Conservation (phyloP, 1,140 invertebrate species). For the Bombus soroeensis region DNA sequence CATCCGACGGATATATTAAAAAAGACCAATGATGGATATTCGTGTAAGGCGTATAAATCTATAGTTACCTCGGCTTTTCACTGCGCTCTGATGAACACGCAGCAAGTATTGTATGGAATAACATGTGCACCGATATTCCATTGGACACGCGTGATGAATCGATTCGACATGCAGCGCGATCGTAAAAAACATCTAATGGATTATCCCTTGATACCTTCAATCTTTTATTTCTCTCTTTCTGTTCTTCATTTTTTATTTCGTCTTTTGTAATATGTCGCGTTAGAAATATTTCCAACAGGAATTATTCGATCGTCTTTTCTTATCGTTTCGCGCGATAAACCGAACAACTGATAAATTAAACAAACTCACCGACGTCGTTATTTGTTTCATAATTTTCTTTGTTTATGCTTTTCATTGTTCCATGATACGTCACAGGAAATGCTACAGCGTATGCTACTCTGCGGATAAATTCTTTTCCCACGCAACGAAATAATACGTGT, state of each 20-base stretch:
- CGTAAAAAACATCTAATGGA: constrained; percentile 29
- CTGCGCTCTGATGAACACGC: constrained; percentile 12
- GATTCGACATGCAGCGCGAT: constrained; percentile 40
- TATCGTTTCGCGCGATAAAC: background rate
- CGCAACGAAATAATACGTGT: constrained; percentile 40
- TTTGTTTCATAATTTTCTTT: too few relatives aligned
- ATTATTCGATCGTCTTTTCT: background rate
- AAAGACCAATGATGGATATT: constrained; percentile 12
- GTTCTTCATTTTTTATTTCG: background rate
- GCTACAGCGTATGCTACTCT: background rate
- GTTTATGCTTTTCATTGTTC: too few relatives aligned
- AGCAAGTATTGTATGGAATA: too few relatives aligned
- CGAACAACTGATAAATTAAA: background rate
- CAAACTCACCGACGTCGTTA: background rate
- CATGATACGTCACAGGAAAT: too few relatives aligned
- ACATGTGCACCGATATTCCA: background rate
- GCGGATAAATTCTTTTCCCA: background rate
- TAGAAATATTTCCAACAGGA: background rate
- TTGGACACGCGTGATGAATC: constrained; percentile 45
- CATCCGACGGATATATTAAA: constrained; percentile 29
- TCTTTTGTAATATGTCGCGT: background rate
- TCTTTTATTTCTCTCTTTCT: too few relatives aligned
- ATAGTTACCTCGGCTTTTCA: constrained; percentile 15
- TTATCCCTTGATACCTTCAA: too few relatives aligned
- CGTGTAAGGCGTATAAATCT: constrained; percentile 47